Evolutionary conservation across 2,113 vertebrate genomes (phyloP).

Genomic region (Otolemur garnettii): DNA sequence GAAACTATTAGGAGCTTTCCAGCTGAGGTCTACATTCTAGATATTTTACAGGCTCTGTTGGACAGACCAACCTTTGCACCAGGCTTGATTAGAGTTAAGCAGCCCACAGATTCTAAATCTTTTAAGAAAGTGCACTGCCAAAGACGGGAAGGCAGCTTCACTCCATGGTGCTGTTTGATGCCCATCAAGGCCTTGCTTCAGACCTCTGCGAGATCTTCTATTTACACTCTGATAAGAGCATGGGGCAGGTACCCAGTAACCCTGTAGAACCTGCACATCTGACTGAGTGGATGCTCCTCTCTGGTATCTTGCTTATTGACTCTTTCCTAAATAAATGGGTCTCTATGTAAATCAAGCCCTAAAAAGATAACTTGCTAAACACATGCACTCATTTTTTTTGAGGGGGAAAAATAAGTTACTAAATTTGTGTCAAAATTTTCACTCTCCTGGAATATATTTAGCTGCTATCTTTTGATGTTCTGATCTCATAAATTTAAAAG

Average conservation of each 20-base stretch:
- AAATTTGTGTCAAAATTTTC: conserved; percentile 64
- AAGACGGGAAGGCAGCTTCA: background rate
- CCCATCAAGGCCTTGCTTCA: accelerated
- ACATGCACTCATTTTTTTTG: conserved; percentile 47
- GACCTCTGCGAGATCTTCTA: background rate
- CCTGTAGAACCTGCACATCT: background rate
- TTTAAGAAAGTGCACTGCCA: background rate
- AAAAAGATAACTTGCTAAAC: conserved; percentile 38
- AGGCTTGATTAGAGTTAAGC: conserved; percentile 1
- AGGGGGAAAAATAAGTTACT: conserved; percentile 49
- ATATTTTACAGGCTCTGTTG: background rate
- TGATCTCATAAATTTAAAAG: conserved; percentile 79
- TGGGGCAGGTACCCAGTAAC: background rate
- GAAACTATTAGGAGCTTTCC: background rate
- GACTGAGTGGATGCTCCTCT: background rate
- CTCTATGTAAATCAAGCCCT: conserved; percentile 5
- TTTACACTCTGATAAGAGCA: background rate
- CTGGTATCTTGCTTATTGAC: background rate
- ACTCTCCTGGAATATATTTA: conserved; percentile 64
- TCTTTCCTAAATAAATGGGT: conserved; percentile 24
- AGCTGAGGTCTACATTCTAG: background rate
- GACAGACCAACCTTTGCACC: background rate
- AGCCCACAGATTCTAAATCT: background rate
- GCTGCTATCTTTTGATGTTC: conserved; percentile 75
- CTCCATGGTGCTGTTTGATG: background rate